Conservation (phyloP, 2,113 vertebrate species). For the Conger conger region DNA sequence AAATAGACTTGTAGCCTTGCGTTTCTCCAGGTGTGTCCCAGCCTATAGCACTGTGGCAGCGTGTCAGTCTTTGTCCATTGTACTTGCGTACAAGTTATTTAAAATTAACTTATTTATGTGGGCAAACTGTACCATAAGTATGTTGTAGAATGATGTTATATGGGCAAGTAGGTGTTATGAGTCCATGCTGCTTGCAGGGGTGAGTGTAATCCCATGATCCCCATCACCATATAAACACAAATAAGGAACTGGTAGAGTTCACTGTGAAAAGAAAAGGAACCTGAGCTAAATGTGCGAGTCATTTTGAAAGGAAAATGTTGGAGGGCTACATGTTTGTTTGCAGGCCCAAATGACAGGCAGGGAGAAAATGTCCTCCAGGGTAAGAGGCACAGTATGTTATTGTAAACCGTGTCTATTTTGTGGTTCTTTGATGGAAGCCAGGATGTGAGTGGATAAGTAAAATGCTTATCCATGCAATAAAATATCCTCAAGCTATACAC, state of each 20-base stretch:
- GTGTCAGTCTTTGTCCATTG: background rate
- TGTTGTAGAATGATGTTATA: background rate
- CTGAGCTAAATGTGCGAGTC: no score
- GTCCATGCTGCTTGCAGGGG: background rate
- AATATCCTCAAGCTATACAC: background rate
- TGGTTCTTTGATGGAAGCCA: background rate
- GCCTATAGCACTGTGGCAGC: background rate
- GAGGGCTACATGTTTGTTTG: background rate
- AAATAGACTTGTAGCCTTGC: background rate
- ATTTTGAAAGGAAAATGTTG: background rate
- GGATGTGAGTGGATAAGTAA: background rate
- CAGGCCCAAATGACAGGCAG: background rate
- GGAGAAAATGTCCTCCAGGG: background rate
- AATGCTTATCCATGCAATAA: no score
- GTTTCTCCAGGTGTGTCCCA: background rate
- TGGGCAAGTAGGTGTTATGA: background rate
- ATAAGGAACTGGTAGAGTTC: background rate
- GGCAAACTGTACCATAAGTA: background rate
- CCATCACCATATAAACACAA: background rate
- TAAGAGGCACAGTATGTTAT: background rate
- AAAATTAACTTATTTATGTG: background rate
- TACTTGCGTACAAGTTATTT: background rate
- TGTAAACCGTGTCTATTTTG: background rate
- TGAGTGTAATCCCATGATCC: background rate
- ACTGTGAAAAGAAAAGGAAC: no score